phyloP scores from a whole-genome alignment of 2,888 invertebrate species.

The Macaria liturata region DNA sequence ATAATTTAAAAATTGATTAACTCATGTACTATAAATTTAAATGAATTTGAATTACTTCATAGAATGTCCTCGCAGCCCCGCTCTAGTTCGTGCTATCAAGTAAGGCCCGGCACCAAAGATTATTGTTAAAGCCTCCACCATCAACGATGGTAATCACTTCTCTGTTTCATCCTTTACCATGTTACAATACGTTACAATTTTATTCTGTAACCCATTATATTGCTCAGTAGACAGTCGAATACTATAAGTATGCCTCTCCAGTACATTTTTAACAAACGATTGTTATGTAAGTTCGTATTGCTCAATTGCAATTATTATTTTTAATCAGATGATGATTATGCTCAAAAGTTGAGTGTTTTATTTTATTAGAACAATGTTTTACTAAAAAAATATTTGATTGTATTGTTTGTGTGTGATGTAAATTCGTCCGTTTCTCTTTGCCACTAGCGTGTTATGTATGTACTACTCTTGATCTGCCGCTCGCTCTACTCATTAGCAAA shows the following conservation, averaged over 20 bases:
- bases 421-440: conserved; percentile 60
- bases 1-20: too few species aligned
- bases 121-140: conserved; percentile 66
- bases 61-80: conserved; percentile 19
- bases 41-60: too few species aligned
- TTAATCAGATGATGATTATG: conserved; percentile 72
- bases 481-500: conserved; percentile 65
- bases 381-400: conserved; percentile 47
- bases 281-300: conserved; percentile 62
- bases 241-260: conserved; percentile 61
- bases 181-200: conserved; percentile 21
- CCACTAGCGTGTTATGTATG: conserved; percentile 42
- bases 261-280: conserved; percentile 57
- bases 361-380: conserved; percentile 66
- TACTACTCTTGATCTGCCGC: conserved; percentile 46
- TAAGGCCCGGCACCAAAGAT: conserved; percentile 80
- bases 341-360: conserved; percentile 74
- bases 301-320: conserved; percentile 70
- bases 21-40: too few species aligned
- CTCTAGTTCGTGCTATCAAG: conserved; percentile 52
- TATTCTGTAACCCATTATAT: conserved; percentile 48
- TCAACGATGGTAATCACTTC: conserved; percentile 48
- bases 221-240: conserved; percentile 59
- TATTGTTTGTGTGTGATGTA: conserved; percentile 56
- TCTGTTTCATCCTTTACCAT: conserved; percentile 38